Conservation (phyloP, 2,113 vertebrate genomes). For the Cottus gobio region DNA sequence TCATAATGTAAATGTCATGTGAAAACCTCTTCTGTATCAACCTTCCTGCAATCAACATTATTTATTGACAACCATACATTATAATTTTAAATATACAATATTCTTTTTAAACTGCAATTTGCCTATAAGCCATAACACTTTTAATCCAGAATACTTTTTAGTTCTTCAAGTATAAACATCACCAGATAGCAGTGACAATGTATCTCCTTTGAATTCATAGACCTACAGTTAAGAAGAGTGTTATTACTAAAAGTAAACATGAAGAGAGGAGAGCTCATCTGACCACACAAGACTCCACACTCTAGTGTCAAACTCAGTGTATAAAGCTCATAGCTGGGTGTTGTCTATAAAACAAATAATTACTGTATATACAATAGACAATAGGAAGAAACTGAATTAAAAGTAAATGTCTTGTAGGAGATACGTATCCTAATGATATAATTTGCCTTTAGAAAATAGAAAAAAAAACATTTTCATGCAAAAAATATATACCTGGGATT, state of each 20-base stretch:
- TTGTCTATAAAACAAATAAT: constrained; percentile 67
- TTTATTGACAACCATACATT: constrained; percentile 17
- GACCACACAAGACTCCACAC: constrained; percentile 39
- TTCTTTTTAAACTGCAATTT: constrained; percentile 24
- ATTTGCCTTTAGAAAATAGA: constrained; percentile 80
- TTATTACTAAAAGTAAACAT: constrained; percentile 70
- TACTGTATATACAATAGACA: constrained; percentile 76
- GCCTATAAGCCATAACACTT: constrained; percentile 32
- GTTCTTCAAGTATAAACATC: constrained; percentile 61
- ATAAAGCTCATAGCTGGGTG: constrained; percentile 59
- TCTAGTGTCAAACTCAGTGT: constrained; percentile 53
- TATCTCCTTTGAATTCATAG: constrained; percentile 31
- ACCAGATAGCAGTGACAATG: constrained; percentile 36
- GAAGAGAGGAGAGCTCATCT: constrained; percentile 45
- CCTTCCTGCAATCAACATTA: constrained; percentile 33
- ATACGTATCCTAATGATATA: constrained; percentile 52
- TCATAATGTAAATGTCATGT: constrained; percentile 18
- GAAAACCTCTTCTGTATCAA: constrained; percentile 25
- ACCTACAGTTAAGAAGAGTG: constrained; percentile 62
- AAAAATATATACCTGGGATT: constrained; percentile 84
- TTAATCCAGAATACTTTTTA: constrained; percentile 38
- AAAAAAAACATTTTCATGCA: constrained; percentile 80
- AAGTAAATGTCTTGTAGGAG: constrained; percentile 67
- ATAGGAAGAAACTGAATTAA: constrained; percentile 67
- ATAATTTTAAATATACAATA: constrained; percentile 21